These are phyloP conservation scores for Nephila pilipes DNA, from an alignment of 1,140 invertebrate genomes.

Conservation along the genomic window DNA sequence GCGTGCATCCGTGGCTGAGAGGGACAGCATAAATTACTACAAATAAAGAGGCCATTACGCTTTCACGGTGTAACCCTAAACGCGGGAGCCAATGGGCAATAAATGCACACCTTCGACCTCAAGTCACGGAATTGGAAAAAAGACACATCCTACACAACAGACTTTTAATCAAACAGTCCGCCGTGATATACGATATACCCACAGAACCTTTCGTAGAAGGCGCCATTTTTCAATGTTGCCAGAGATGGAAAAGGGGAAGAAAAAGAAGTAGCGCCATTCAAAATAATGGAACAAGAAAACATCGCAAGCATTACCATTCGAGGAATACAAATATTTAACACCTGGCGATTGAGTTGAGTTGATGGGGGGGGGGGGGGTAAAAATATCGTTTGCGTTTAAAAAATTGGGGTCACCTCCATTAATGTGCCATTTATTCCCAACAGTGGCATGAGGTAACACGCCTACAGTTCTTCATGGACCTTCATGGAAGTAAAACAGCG, in stretches of 20 bases:
- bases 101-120: constrained; percentile 36
- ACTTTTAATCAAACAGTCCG: constrained; percentile 12
- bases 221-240: constrained; percentile 5
- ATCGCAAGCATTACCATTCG: background rate
- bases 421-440: constrained; percentile 62
- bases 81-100: constrained; percentile 24
- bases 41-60: background rate
- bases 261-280: background rate
- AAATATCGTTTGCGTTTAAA: constrained; percentile 64
- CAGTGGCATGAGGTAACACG: constrained; percentile 52
- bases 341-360: constrained; percentile 35
- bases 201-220: constrained; percentile 23
- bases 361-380: background rate
- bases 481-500: too few relatives aligned
- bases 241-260: background rate
- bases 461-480: constrained; percentile 27
- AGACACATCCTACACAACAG: background rate
- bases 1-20: background rate
- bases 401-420: constrained; percentile 66
- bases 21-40: background rate
- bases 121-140: background rate
- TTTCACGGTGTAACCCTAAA: background rate
- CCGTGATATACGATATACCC: constrained; percentile 29
- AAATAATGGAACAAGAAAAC: background rate
- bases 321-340: constrained; percentile 65